Evolutionary conservation across 2,888 invertebrate genomes (phyloP).

Genomic region (Thymelicus sylvestris): DNA sequence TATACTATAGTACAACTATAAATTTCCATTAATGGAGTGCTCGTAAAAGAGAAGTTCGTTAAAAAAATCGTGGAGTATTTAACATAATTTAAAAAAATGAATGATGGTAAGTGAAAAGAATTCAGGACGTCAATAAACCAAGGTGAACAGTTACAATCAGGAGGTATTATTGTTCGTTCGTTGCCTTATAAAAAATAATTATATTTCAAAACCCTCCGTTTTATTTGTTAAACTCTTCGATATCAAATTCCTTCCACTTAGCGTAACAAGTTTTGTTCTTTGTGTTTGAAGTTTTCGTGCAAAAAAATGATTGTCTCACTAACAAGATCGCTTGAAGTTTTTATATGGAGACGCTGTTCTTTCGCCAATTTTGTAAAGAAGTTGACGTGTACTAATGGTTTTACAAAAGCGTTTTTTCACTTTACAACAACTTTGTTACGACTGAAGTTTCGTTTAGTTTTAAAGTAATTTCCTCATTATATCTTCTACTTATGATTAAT

Average conservation of each 20-base stretch:
- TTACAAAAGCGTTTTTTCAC: constrained; percentile 31
- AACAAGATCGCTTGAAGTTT: constrained; percentile 37
- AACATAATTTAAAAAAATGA: background rate
- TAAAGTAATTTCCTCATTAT: constrained; percentile 2
- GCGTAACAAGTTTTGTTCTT: constrained; percentile 36
- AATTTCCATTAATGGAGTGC: too few relatives aligned
- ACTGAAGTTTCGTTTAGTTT: constrained; percentile 12
- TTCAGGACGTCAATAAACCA: too few relatives aligned
- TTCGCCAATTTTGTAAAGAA: constrained; percentile 37
- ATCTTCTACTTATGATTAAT: background rate
- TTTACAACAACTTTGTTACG: constrained; percentile 21
- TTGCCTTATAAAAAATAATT: too few relatives aligned
- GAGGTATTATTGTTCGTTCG: too few relatives aligned
- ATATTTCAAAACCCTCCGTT: constrained; percentile 9
- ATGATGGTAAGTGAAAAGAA: background rate
- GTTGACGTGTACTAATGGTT: constrained; percentile 37
- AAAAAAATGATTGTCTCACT: constrained; percentile 38
- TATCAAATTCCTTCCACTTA: constrained; percentile 36
- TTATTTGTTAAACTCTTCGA: constrained; percentile 30
- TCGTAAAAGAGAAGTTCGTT: too few relatives aligned
- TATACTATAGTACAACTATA: too few relatives aligned
- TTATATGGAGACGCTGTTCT: constrained; percentile 37
- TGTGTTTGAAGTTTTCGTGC: constrained; percentile 31
- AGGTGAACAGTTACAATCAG: too few relatives aligned
- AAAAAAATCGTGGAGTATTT: too few relatives aligned